phyloP scores from a whole-genome alignment of 2,113 vertebrate species.

The Benitochromis conjunctus region DNA sequence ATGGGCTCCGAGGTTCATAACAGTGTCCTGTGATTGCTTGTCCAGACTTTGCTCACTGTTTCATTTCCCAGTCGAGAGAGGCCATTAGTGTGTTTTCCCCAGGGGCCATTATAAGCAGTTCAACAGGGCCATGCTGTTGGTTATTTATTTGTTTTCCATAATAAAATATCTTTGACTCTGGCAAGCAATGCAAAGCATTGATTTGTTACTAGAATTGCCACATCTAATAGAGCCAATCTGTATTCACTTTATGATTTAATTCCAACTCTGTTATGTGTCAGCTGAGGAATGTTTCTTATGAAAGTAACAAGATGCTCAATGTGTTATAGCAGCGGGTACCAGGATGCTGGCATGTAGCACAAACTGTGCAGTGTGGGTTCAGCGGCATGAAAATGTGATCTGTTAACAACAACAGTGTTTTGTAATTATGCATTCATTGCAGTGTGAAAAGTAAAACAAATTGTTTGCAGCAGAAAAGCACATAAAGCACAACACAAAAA shows the following conservation, averaged over 20 bases:
- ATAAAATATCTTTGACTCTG: not conserved
- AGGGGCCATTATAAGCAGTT: not conserved
- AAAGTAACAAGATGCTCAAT: not conserved
- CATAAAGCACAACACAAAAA: not conserved
- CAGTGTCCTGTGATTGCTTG: not conserved
- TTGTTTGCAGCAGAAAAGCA: not conserved
- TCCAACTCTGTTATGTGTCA: not conserved
- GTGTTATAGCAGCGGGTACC: not conserved
- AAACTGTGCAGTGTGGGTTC: not conserved
- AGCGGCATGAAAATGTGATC: not conserved
- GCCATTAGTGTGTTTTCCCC: not conserved
- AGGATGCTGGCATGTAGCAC: not conserved
- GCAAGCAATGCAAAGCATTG: not conserved
- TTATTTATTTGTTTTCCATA: not conserved
- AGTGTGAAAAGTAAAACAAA: not conserved
- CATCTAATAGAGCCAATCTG: not conserved
- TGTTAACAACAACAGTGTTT: not conserved
- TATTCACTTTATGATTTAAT: not conserved
- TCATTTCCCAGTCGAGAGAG: not conserved
- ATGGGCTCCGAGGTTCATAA: not conserved
- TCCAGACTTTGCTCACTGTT: not conserved
- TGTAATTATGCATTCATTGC: not conserved
- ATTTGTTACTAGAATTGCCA: not conserved
- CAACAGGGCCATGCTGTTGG: not conserved
- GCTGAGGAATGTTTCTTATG: not conserved